Evolutionary conservation across 2,888 invertebrate species (phyloP), one percentile per base, ranked within the genome.

Genomic region (Piscicola geometra): DNA sequence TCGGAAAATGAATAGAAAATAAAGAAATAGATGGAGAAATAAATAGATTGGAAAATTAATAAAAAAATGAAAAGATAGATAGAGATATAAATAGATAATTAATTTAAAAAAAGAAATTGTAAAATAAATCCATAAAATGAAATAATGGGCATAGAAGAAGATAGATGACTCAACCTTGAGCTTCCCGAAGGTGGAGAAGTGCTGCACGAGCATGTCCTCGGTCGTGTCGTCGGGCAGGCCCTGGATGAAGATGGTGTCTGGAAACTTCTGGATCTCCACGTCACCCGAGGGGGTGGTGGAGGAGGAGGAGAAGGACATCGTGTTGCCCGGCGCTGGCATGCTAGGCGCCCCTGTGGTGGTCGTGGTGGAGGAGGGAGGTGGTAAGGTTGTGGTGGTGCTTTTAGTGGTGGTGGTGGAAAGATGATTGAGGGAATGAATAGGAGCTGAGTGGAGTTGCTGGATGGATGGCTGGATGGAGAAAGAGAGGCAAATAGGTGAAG

Each of bases 181-280:
- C 67, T 96, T 90, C 77, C 97, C 97, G 86, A 97, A 96, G 50
- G 94, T 90, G 76, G 96, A 96, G 85, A 97, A 97, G 85, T 94
- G 92, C 82, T 91, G 89, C 79, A 92, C 91, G 82, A 97, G 90
- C 82, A 94, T 93, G 77, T 91, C 91, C 87, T 96, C 95, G 41
- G 91, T 91, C 64, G 93, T 90, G 78, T 88, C 88, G 75, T 92
- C 89, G 83, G 92, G 91, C 91, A 97, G 93, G 81, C 94, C 94
- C 82, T 94, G 92, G 78, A 96, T 92, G 87, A 97, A 97, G 78
- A 97, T 91, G 5, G 96, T 95, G 86, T 96, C 96, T 83, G 93
- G 92, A 90, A 83, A 92, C 92, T 85, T 90, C 89, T 81, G 77
- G 12, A 75, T 36, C 35, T 76, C 76, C 56, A 75, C 73, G 36